Evolutionary conservation across 2,888 invertebrate species (phyloP), one percentile per base, ranked within the genome.

Genomic region (Bombylius major): DNA sequence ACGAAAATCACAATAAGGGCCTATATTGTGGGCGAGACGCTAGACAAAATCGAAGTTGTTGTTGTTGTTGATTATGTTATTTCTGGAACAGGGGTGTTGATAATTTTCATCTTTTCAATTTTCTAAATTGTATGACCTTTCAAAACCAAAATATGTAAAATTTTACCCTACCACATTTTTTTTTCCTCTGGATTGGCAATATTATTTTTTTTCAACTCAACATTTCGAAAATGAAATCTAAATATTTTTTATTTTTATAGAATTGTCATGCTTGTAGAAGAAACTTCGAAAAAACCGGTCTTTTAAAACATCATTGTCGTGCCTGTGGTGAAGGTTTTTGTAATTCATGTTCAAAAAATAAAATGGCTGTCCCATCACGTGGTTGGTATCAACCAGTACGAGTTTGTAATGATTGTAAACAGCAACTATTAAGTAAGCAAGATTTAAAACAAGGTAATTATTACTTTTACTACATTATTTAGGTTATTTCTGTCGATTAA

Each of bases 281-380:
- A 53, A 70, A 73, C 50, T 84, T 86, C 65, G 74, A 76, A 53
- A 68, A 73, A 51, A 75, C 75, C 46, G 79, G 79, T 33, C 75
- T 79, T 32, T 76, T 78, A 23, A 86, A 84, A 63, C 87, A 86
- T 66, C 89, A 89, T 66, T 89, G 88, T 65, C 81, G 88, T 53
- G 77, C 82, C 0, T 89, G 89, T 70, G 89, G 89, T 0, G 82
- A 86, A 67, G 89, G 89, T 1, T 88, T 89, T 65, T 90, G 89
- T 69, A 81, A 83, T 60, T 68, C 69, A 6, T 90, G 89, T 67
- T 86, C 87, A 4, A 78, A 79, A n/a, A 77, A 79, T 54, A 76
- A 76, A 54, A 77, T 81, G 64, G 79, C 83, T 23, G 88, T 89
- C 23, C 87, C 87, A 13, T 78, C 80, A 12, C 76, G 82, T 60